These are phyloP conservation scores for Trichomalopsis sarcophagae DNA, from an alignment of 1,140 invertebrate species.

Conservation along the genomic window DNA sequence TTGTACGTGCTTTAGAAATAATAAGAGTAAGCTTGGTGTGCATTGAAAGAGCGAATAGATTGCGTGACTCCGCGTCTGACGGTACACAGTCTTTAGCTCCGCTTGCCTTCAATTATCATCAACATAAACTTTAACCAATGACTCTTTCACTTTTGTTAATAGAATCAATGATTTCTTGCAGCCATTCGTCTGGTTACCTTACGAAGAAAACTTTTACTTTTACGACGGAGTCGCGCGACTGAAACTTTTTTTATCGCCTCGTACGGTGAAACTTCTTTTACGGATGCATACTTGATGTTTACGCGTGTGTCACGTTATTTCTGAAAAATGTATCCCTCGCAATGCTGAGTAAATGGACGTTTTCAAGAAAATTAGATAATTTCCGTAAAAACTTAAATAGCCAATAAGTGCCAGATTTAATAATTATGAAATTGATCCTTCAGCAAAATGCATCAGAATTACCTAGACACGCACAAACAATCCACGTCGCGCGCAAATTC, in stretches of 20 bases:
- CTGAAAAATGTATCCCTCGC: neutral
- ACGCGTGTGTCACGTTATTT: neutral
- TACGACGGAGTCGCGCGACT: neutral
- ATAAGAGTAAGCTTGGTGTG: conserved; percentile 31
- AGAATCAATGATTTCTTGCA: conserved; percentile 24
- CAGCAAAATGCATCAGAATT: no score
- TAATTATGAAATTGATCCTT: no score
- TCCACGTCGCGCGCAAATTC: conserved; percentile 9
- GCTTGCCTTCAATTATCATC: conserved; percentile 49
- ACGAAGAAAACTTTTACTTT: conserved; percentile 36
- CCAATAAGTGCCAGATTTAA: no score
- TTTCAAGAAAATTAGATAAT: neutral
- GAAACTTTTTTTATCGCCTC: conserved; percentile 30
- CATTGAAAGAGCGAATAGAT: conserved; percentile 24
- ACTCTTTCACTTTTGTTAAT: conserved; percentile 40
- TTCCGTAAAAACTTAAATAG: no score
- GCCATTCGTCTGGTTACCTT: neutral
- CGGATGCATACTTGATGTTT: conserved; percentile 25
- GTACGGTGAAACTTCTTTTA: conserved; percentile 26
- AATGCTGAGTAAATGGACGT: neutral
- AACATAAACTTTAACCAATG: conserved; percentile 47
- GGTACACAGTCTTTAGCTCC: neutral
- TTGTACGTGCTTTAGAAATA: neutral
- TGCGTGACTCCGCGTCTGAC: conserved; percentile 31
- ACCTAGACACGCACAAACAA: no score